Conservation (phyloP, 2,113 vertebrate species). For the Albula goreensis region DNA sequence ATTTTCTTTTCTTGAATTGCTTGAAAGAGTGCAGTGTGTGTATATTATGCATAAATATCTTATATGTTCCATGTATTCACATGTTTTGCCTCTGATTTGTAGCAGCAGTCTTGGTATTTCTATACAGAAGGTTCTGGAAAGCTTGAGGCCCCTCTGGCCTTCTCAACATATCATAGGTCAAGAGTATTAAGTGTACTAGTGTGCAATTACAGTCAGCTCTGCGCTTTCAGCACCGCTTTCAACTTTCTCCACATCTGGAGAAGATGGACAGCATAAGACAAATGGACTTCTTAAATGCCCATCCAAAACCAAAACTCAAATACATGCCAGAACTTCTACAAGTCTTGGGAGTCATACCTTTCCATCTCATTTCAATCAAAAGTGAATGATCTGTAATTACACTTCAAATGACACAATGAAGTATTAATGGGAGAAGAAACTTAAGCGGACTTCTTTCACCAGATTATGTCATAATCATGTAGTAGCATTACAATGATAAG, state of each 20-base stretch:
- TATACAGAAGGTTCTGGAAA: not conserved
- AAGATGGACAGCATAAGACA: not conserved
- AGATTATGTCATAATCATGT: no score
- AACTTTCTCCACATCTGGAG: conserved; percentile 7
- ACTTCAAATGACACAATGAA: not conserved
- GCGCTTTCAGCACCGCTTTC: not conserved
- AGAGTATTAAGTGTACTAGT: not conserved
- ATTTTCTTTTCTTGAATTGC: no score
- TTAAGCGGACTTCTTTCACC: no score
- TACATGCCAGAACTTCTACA: not conserved
- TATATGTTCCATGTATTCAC: not conserved
- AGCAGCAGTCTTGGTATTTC: not conserved
- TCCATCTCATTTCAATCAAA: conserved; percentile 1
- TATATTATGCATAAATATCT: not conserved
- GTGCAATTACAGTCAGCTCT: not conserved
- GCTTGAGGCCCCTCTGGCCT: not conserved
- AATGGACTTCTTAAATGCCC: not conserved
- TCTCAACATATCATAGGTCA: not conserved
- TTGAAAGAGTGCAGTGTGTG: not conserved
- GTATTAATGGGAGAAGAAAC: not conserved
- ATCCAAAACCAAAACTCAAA: not conserved
- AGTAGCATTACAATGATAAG: no score
- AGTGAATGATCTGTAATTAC: not conserved
- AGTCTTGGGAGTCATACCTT: not conserved
- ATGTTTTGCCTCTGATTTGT: not conserved